Conservation (phyloP, 2,888 invertebrate species). For the Ernsta delagoae region DNA sequence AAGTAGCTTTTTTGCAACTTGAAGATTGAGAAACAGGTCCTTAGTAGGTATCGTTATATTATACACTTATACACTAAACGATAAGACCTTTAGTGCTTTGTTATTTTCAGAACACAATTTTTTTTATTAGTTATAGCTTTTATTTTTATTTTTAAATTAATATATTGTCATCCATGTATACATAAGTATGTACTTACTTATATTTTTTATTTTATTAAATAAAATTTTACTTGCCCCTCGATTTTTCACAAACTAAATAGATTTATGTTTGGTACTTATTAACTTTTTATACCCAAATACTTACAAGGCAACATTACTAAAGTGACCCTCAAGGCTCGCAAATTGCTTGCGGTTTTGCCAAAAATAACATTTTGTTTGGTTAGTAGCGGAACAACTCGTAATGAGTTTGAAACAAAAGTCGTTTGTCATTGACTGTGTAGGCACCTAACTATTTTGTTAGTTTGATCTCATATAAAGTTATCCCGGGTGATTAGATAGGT, state of each 20-base stretch:
- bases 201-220: neutral
- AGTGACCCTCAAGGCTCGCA: slow-evolving; percentile 14
- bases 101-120: too few relatives aligned
- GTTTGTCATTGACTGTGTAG: slow-evolving; percentile 22
- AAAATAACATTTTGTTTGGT: slow-evolving; percentile 43
- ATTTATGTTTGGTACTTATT: neutral
- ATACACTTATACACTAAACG: too few relatives aligned
- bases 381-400: slow-evolving; percentile 40
- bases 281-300: slow-evolving; percentile 16
- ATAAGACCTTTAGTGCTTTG: too few relatives aligned
- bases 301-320: slow-evolving; percentile 1
- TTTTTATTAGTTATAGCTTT: too few relatives aligned
- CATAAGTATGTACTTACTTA: too few relatives aligned
- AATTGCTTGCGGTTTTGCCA: slow-evolving; percentile 42
- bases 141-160: too few relatives aligned
- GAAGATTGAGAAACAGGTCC: too few relatives aligned
- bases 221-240: neutral
- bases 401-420: slow-evolving; percentile 34
- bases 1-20: too few relatives aligned
- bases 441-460: neutral
- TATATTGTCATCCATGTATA: too few relatives aligned
- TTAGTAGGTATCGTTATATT: too few relatives aligned
- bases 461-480: neutral
- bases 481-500: neutral
- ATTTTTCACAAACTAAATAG: neutral